phyloP scores from a whole-genome alignment of 37 sponge, comb jelly and placozoan genomes.

The Oopsacas minuta region DNA sequence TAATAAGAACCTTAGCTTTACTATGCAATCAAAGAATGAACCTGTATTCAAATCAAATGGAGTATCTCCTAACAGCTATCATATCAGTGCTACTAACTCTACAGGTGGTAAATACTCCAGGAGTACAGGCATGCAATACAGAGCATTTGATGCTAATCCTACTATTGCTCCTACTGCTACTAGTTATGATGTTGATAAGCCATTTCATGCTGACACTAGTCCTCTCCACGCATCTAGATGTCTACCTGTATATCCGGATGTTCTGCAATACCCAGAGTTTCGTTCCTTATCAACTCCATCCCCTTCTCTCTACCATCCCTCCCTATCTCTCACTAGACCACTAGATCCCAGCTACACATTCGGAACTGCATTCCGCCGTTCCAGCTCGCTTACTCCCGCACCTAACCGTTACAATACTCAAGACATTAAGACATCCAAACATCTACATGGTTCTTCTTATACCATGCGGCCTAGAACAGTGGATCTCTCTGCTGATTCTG shows the following conservation, averaged over 20 bases:
- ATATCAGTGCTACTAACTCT: not conserved
- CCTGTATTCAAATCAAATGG: not conserved
- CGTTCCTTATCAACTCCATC: not conserved
- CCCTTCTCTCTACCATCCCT: not conserved
- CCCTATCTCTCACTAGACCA: not conserved
- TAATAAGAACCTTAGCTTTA: not conserved
- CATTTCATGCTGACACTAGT: not conserved
- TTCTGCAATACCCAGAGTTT: not conserved
- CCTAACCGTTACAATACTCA: not conserved
- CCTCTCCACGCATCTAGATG: not conserved
- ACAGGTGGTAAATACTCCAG: slow-evolving; percentile 2
- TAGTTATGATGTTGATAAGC: not conserved
- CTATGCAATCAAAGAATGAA: not conserved
- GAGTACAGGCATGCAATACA: not conserved
- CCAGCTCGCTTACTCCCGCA: not conserved
- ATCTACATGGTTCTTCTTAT: not conserved
- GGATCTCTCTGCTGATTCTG: not conserved
- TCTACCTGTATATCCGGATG: not conserved
- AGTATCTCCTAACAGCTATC: not conserved
- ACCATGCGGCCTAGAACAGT: not conserved
- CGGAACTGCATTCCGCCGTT: not conserved
- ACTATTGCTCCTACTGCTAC: not conserved
- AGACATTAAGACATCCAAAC: not conserved
- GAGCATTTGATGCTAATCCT: not conserved
- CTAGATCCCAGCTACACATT: not conserved